Evolutionary conservation across 2,888 invertebrate genomes (phyloP).

Genomic region (Phasia obesa): DNA sequence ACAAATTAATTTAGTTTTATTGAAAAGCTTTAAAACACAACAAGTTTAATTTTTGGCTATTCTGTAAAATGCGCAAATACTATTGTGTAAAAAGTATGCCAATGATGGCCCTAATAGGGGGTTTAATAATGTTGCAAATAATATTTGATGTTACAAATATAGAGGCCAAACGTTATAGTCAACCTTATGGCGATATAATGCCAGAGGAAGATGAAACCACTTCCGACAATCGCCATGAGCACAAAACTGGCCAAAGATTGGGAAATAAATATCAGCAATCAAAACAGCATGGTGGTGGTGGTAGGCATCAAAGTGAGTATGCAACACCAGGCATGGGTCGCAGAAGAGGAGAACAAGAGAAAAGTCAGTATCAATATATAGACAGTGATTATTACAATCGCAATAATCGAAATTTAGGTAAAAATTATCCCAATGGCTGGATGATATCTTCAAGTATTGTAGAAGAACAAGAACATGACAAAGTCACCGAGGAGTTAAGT

Average conservation of each 20-base stretch:
- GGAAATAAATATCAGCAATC: neutral
- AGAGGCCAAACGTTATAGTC: constrained; percentile 27
- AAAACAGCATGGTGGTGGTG: neutral
- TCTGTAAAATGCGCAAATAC: neutral
- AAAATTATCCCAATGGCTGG: constrained; percentile 23
- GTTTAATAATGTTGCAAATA: neutral
- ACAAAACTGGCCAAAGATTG: neutral
- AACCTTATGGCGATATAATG: constrained; percentile 48
- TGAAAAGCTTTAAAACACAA: neutral
- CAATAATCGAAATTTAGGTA: constrained; percentile 34
- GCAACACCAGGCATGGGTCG: neutral
- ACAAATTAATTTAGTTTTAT: constrained; percentile 25
- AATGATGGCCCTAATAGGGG: neutral
- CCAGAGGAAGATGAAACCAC: constrained; percentile 23
- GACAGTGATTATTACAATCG: constrained; percentile 10
- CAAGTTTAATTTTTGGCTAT: neutral
- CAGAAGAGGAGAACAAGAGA: constrained; percentile 23
- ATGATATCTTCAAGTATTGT: constrained; percentile 35
- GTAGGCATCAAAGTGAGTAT: neutral
- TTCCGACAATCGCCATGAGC: constrained; percentile 18
- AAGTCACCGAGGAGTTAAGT: neutral
- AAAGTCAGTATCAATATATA: constrained; percentile 30
- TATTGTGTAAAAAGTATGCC: neutral
- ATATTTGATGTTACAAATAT: neutral
- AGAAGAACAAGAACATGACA: constrained; percentile 33